Conservation (phyloP, 2,888 invertebrate species). For the Ormyrus nitidulus region DNA sequence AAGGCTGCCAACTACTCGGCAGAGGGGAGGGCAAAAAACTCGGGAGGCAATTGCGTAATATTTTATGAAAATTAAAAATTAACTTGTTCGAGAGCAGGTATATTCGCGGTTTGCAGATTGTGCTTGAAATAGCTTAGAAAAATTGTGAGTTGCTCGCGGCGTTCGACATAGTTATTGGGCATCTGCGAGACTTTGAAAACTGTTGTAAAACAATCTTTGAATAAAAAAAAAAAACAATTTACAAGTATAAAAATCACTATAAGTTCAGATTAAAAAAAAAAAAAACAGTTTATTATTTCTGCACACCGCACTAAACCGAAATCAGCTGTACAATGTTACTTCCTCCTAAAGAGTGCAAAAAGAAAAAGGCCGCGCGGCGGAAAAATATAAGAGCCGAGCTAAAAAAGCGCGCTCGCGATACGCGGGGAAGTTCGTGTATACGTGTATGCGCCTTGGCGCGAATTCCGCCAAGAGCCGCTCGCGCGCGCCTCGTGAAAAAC, state of each 20-base stretch:
- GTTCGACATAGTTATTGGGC: too few relatives aligned
- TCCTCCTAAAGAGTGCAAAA: not conserved
- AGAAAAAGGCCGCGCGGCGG: conserved; percentile 4
- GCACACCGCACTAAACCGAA: conserved; percentile 4
- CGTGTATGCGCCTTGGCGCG: not conserved
- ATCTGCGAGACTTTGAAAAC: too few relatives aligned
- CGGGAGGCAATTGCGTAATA: not conserved
- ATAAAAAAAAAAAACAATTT: too few relatives aligned
- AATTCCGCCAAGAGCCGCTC: conserved; percentile 16
- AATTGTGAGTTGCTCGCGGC: too few relatives aligned
- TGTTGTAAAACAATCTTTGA: too few relatives aligned
- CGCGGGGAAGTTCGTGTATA: conserved; percentile 2
- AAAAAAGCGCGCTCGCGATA: not conserved
- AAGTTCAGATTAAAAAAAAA: too few relatives aligned
- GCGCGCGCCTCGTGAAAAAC: conserved; percentile 21
- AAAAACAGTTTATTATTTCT: conserved; percentile 29
- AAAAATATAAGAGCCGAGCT: not conserved
- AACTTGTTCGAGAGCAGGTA: too few relatives aligned
- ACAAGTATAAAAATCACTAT: too few relatives aligned
- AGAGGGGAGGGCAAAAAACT: not conserved
- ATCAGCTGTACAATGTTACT: conserved; percentile 33
- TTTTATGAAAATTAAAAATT: not conserved
- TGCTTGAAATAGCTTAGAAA: too few relatives aligned
- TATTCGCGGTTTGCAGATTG: too few relatives aligned
- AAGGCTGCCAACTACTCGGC: not conserved